A percentile compares a stretch with the other conserved stretches of the same genome.
Evolutionary conservation across 1,140 invertebrate genomes (phyloP).

Genomic region (Leptopilina boulardi): DNA sequence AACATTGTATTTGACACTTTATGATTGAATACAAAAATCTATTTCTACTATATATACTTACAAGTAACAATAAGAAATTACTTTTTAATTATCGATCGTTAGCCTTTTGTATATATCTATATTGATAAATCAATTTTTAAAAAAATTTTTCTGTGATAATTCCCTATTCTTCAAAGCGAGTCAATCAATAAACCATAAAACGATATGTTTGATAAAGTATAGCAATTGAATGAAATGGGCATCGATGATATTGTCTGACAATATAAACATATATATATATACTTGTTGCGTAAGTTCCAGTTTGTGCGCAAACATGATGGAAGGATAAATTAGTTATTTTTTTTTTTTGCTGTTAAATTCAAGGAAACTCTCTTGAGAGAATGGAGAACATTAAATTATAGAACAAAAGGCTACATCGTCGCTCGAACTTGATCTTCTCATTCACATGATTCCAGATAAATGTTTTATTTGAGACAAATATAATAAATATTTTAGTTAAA

Average conservation of each 20-base stretch:
- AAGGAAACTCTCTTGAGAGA: neutral
- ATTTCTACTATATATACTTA: neutral
- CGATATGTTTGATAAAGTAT: neutral
- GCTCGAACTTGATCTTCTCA: too few relatives aligned
- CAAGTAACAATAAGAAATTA: too few relatives aligned
- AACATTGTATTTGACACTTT: neutral
- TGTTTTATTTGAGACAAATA: too few relatives aligned
- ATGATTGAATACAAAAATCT: neutral
- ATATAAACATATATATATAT: too few relatives aligned
- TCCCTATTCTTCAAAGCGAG: neutral
- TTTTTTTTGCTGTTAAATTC: neutral
- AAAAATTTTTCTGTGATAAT: neutral
- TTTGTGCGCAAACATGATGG: neutral
- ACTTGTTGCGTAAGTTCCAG: slow-evolving; percentile 6
- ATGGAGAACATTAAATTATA: too few relatives aligned
- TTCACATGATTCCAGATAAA: too few relatives aligned
- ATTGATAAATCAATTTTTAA: neutral
- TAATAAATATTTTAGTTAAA: too few relatives aligned
- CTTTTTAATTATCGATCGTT: too few relatives aligned
- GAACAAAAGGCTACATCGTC: too few relatives aligned
- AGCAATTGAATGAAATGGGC: slow-evolving; percentile 23
- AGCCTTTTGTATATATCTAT: too few relatives aligned
- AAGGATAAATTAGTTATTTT: neutral
- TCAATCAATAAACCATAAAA: slow-evolving; percentile 1
- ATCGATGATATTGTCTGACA: slow-evolving; percentile 4